phyloP scores from a whole-genome alignment of 2,888 invertebrate genomes.

The Metellina segmentata region DNA sequence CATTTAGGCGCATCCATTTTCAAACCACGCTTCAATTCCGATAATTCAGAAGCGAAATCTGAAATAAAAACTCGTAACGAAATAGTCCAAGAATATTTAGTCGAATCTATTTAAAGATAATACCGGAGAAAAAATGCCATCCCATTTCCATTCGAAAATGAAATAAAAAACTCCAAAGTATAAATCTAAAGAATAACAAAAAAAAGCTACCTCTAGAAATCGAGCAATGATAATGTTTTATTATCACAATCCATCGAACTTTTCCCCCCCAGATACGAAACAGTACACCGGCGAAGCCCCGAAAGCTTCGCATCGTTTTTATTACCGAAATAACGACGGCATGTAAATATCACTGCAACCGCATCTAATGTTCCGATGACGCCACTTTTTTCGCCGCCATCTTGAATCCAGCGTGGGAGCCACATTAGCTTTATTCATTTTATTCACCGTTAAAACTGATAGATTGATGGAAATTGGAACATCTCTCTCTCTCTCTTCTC shows the following conservation, averaged over 20 bases:
- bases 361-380: slow-evolving; percentile 60
- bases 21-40: too few relatives aligned
- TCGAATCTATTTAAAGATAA: slow-evolving; percentile 22
- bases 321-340: slow-evolving; percentile 67
- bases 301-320: slow-evolving; percentile 46
- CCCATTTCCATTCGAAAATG: background rate
- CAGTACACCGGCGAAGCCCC: slow-evolving; percentile 12
- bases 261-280: slow-evolving; percentile 26
- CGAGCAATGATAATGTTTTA: slow-evolving; percentile 59
- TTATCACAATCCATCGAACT: slow-evolving; percentile 57
- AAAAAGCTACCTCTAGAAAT: slow-evolving; percentile 22
- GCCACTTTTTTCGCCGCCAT: slow-evolving; percentile 58
- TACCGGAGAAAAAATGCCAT: slow-evolving; percentile 11
- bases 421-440: slow-evolving; percentile 67
- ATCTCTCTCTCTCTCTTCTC: background rate
- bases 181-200: slow-evolving; percentile 9
- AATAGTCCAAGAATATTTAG: slow-evolving; percentile 6
- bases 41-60: too few relatives aligned
- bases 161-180: slow-evolving; percentile 18
- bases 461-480: slow-evolving; percentile 47
- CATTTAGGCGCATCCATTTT: too few relatives aligned
- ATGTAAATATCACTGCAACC: slow-evolving; percentile 61
- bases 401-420: slow-evolving; percentile 2
- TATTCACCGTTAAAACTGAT: slow-evolving; percentile 54
- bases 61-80: background rate